Base-by-base conservation (phyloP, 2,888 invertebrate genomes). In the Homarus gammarus region DNA sequence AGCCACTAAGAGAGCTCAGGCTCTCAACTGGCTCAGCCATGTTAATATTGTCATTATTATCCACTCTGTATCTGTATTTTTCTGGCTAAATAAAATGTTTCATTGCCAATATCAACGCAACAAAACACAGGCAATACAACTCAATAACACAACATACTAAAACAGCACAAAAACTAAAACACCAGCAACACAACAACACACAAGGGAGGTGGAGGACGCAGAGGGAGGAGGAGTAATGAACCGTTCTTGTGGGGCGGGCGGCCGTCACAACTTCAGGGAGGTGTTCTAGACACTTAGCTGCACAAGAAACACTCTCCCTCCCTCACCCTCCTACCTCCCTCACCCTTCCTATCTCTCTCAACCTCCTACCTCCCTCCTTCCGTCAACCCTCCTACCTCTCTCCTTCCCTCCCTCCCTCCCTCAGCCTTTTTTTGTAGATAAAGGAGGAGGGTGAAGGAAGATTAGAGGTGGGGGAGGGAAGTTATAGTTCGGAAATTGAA, bases 221-320 rank as follows among this genome's bases (percentile, higher is more conserved):
- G 36, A 18, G 6, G 36, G 79, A 64, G 31, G 31, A 40, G 68
- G 36, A 36, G 83, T 33, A 78, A 78, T 78, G 51, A 78, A 31
- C 15, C 33, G 27, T 51, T 78, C 77, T 78, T 78, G 12, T 22
- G n/a, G 6, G 6, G 27, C 22, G 64, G 22, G 27, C 27, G 77
- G 77, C 51, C 49, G 51, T 49, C 56, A 78, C 15, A 51, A 78
- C 33, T 78, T 78, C n/a, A n/a, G 31, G 51, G 31, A 33, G 38
- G 51, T 78, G 77, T 51, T 78, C 6, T 15, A 51, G 77, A 78
- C 77, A 78, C 12, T n/a, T n/a, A 6, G 31, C 51, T n/a, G 33
- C 33, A 27, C 51, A 78, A 51, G 51, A 78, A 36, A 49, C 15
- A 51, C 51, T 12, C 36, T 31, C 12, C 75, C 10, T 33, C 40